Evolutionary conservation across 2,113 vertebrate genomes (phyloP).

Genomic region (Cynocephalus volans): DNA sequence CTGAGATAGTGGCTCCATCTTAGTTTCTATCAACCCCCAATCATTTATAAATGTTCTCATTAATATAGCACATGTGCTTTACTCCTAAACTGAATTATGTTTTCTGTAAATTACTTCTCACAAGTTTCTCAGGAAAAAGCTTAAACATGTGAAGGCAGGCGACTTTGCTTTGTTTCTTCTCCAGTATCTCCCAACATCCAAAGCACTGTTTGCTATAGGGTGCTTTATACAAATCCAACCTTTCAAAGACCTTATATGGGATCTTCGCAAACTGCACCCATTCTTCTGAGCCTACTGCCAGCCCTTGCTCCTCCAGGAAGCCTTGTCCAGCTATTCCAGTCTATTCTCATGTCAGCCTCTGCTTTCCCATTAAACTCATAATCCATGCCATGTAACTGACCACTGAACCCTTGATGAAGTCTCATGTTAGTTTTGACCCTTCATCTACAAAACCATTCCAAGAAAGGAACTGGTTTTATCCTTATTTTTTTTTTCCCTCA

Average conservation of each 20-base stretch:
- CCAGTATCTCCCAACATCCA: not conserved
- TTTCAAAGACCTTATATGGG: not conserved
- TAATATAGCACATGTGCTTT: not conserved
- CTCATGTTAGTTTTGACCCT: not conserved
- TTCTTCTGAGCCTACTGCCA: not conserved
- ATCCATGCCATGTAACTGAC: not conserved
- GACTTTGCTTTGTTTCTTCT: not conserved
- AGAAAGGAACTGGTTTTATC: not conserved
- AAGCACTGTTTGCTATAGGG: not conserved
- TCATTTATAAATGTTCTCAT: not conserved
- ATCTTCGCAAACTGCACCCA: not conserved
- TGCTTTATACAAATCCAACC: not conserved
- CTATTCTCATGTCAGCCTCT: fast-evolving
- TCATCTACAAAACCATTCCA: not conserved
- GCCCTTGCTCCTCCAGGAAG: not conserved
- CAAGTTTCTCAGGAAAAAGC: not conserved
- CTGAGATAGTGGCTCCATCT: not conserved
- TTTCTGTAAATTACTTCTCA: slow-evolving; percentile 33
- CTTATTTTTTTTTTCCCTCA: slow-evolving; percentile 29
- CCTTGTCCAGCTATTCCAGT: not conserved
- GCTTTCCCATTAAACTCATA: not conserved
- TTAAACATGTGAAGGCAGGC: not conserved
- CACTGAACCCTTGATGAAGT: not conserved
- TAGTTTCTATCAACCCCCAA: not conserved
- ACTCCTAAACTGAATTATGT: not conserved